These are phyloP conservation scores for Gila orcuttii DNA, from an alignment of 2,113 vertebrate species.

Conservation along the genomic window DNA sequence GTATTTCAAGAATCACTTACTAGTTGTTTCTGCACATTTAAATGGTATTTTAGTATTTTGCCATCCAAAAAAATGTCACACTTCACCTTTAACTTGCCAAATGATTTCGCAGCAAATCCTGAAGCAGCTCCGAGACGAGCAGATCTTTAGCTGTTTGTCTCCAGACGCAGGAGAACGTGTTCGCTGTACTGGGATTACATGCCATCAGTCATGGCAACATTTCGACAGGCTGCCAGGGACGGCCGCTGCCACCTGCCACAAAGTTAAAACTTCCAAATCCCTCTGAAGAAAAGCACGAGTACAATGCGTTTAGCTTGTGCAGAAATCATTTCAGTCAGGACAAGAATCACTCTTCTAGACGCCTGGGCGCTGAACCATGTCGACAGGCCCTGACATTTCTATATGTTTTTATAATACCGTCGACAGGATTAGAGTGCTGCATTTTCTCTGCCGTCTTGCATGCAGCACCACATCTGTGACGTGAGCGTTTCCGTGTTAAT, in stretches of 20 bases:
- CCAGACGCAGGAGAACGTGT: constrained; percentile 33
- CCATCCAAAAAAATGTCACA: neutral
- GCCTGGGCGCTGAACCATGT: constrained; percentile 18
- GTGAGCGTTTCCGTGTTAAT: neutral
- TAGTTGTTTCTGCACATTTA: neutral
- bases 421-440: constrained; percentile 3
- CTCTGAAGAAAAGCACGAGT: constrained; percentile 53
- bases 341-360: constrained; percentile 37
- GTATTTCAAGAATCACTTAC: neutral
- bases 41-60: neutral
- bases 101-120: constrained; percentile 21
- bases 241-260: constrained; percentile 62
- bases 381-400: constrained; percentile 42
- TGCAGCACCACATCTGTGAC: neutral
- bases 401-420: constrained; percentile 33
- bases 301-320: constrained; percentile 61
- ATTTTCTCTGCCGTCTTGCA: neutral
- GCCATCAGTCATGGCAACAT: constrained; percentile 45
- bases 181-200: constrained; percentile 49
- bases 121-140: neutral
- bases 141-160: constrained; percentile 48
- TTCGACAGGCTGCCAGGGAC: constrained; percentile 39
- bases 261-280: constrained; percentile 54
- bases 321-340: constrained; percentile 47
- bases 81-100: neutral